A percentile compares a stretch with the other conserved stretches of the same genome.
Conservation (phyloP, 1,140 invertebrate species). For the Penaeus chinensis region DNA sequence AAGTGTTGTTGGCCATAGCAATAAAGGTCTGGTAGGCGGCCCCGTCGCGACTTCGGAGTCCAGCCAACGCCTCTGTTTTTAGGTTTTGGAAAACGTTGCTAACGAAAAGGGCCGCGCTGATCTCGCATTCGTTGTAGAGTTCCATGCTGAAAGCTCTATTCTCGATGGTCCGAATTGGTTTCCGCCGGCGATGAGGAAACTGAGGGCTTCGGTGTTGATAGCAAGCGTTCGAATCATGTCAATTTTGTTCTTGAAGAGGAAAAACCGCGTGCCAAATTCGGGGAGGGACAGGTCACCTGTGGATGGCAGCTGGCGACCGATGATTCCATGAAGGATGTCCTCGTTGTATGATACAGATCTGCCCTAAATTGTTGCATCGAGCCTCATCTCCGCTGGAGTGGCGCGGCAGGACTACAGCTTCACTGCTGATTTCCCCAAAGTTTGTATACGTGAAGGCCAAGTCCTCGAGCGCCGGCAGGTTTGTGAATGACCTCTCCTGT, state of each 20-base stretch:
- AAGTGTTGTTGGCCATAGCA: slow-evolving; percentile 54
- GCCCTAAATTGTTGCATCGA: neutral
- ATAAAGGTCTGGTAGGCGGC: slow-evolving; percentile 40
- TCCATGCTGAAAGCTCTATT: slow-evolving; percentile 37
- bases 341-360: neutral
- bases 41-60: slow-evolving; percentile 15
- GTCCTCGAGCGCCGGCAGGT: slow-evolving; percentile 32
- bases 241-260: slow-evolving; percentile 48
- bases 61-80: slow-evolving; percentile 19
- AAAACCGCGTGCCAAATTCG: slow-evolving; percentile 43
- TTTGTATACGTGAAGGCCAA: slow-evolving; percentile 35
- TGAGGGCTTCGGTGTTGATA: slow-evolving; percentile 38
- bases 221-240: slow-evolving; percentile 21
- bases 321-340: slow-evolving; percentile 29
- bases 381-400: neutral
- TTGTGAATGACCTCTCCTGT: slow-evolving; percentile 27
- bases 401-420: slow-evolving; percentile 30
- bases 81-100: slow-evolving; percentile 41
- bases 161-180: slow-evolving; percentile 42
- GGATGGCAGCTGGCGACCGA: slow-evolving; percentile 29
- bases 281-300: slow-evolving; percentile 50
- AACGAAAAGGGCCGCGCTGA: slow-evolving; percentile 53
- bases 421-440: slow-evolving; percentile 2
- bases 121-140: slow-evolving; percentile 57
- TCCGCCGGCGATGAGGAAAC: slow-evolving; percentile 45